These are phyloP conservation scores for Eurois occulta DNA, from an alignment of 2,888 invertebrate genomes.

Conservation along the genomic window DNA sequence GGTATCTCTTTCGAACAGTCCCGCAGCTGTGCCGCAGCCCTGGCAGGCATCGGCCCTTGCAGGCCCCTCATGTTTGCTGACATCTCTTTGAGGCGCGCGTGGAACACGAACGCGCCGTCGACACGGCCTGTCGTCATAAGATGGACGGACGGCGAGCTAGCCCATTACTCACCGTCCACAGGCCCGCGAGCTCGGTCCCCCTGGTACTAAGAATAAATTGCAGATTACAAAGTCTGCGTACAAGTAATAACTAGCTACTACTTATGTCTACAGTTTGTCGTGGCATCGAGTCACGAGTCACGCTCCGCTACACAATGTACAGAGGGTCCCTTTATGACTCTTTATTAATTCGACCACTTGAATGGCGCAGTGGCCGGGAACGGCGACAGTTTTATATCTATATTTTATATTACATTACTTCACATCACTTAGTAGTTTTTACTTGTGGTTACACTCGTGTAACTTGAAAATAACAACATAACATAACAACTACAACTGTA, in stretches of 20 bases:
- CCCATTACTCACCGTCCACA: too few species aligned
- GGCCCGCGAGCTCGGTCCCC: background rate
- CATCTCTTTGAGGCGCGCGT: too few species aligned
- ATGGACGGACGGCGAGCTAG: too few species aligned
- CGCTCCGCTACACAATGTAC: slow-evolving; percentile 39
- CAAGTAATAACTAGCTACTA: background rate
- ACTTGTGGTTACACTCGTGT: background rate
- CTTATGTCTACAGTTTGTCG: slow-evolving; percentile 19
- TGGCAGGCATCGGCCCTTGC: too few species aligned
- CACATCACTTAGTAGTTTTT: background rate
- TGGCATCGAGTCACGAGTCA: slow-evolving; percentile 48
- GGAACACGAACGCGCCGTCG: too few species aligned
- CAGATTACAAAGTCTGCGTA: background rate
- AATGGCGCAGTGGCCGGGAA: slow-evolving; percentile 12
- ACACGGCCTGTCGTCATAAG: too few species aligned
- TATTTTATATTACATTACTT: too few species aligned
- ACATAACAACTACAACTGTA: too few species aligned
- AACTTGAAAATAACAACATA: background rate
- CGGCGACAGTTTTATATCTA: slow-evolving; percentile 1
- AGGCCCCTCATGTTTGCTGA: too few species aligned
- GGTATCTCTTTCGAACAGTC: too few species aligned
- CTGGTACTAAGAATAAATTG: background rate
- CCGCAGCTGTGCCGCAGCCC: too few species aligned
- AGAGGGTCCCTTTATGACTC: slow-evolving; percentile 35
- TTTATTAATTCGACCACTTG: slow-evolving; percentile 45